Evolutionary conservation across 2,888 invertebrate genomes (phyloP), one percentile per base, ranked within the genome.

Genomic region (Plusia festucae): DNA sequence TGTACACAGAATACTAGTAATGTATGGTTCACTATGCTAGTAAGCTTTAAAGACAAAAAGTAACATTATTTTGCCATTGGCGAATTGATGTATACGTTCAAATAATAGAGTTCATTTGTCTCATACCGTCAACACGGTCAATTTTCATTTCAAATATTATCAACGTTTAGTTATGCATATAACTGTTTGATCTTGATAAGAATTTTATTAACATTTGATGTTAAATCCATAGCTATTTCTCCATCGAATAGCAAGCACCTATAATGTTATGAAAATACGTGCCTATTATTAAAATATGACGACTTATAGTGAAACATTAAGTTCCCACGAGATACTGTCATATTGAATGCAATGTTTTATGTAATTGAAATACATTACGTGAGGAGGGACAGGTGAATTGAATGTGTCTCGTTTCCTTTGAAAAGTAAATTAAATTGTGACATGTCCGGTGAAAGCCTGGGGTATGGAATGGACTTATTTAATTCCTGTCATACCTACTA

Each of bases 401-500:
- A 72, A 68, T 53, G 22, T 62, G 72, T 76, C 73, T 66, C n/a
- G 56, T 16, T 78, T 76, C 69, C 69, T 79, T 70, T 65, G 64
- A 68, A 52, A 52, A 60, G 56, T 55, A 1, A 44, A 60, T 61
- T 58, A 44, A 46, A 20, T 30, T 13, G 46, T 60, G 68, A 49
- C 60, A 30, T 34, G 60, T 79, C 78, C 75, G 78, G 78, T 70
- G 77, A 78, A 78, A 76, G 79, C 60, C 44, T 49, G 22, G 24
- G 20, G 44, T 18, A 52, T 65, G 51, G 15, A 65, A 60, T 8
- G 3, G 20, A 9, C 20, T 20, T 49, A 30, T 20, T 49, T 20
- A 2, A 11, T 49, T 20, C 20, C 13, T 20, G 20, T 20, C 20
- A 20, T 20, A 49, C 49, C 9, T 49, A 20, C 11, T 11, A 30